Evolutionary conservation across 2,888 invertebrate genomes (phyloP).

Genomic region (Augiades crinisus): DNA sequence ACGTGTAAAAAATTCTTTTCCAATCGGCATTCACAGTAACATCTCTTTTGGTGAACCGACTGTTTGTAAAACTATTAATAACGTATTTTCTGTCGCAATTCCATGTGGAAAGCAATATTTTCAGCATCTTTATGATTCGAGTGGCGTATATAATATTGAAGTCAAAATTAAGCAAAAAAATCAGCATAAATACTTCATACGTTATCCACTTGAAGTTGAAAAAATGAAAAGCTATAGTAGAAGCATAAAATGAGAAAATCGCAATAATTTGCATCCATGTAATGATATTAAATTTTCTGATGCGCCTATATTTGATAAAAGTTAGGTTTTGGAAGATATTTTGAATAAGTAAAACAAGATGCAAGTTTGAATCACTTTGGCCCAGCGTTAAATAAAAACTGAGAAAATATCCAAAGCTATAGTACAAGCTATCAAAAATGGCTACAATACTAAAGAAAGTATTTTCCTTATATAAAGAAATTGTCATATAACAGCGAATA

Average conservation of each 20-base stretch:
- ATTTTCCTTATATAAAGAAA: background rate
- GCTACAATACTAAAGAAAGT: background rate
- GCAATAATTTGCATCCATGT: background rate
- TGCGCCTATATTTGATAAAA: background rate
- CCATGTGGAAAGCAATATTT: background rate
- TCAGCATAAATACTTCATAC: background rate
- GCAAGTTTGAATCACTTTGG: constrained; percentile 6
- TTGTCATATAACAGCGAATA: background rate
- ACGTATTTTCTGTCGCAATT: background rate
- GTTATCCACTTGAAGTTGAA: background rate
- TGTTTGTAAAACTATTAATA: background rate
- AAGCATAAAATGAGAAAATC: background rate
- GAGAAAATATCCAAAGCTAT: constrained; percentile 2
- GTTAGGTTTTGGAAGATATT: background rate
- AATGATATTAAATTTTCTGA: constrained; percentile 3
- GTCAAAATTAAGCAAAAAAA: constrained; percentile 9
- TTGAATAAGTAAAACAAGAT: constrained; percentile 1
- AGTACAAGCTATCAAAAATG: constrained; percentile 10
- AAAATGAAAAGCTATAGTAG: background rate
- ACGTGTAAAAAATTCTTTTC: background rate
- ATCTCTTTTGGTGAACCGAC: background rate
- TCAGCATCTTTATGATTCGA: background rate
- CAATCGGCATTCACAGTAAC: background rate
- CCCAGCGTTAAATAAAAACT: background rate
- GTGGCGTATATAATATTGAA: constrained; percentile 5